phyloP scores from a whole-genome alignment of 2,888 invertebrate genomes.

The Cistogaster globosa region DNA sequence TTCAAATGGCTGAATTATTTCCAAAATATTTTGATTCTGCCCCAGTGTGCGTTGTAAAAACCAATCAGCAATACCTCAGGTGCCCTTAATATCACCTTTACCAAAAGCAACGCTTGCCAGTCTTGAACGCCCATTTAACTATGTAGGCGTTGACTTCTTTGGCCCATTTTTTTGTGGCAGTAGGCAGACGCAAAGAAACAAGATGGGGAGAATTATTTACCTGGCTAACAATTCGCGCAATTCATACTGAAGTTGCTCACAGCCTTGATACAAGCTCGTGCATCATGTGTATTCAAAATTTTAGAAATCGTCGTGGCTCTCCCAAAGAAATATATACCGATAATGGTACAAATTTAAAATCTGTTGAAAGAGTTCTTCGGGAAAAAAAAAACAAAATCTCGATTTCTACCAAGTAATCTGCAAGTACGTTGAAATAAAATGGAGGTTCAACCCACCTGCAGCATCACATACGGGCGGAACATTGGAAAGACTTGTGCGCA shows the following conservation, averaged over 20 bases:
- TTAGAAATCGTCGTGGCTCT: slow-evolving; percentile 22
- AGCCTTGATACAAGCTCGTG: slow-evolving; percentile 39
- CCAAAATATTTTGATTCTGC: too few species aligned
- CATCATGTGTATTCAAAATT: slow-evolving; percentile 24
- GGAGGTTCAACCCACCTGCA: too few species aligned
- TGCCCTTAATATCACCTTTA: slow-evolving; percentile 67
- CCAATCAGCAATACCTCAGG: neutral
- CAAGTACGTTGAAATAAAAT: too few species aligned
- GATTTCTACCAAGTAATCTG: too few species aligned
- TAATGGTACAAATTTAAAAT: slow-evolving; percentile 20
- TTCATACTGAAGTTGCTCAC: slow-evolving; percentile 66
- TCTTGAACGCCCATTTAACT: slow-evolving; percentile 63
- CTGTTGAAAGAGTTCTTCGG: neutral
- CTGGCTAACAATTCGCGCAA: slow-evolving; percentile 61
- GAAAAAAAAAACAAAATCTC: too few species aligned
- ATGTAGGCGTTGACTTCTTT: neutral
- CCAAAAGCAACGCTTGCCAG: slow-evolving; percentile 59
- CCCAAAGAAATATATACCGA: slow-evolving; percentile 18
- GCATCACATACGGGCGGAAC: too few species aligned
- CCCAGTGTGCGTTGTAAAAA: neutral
- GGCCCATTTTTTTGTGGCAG: neutral
- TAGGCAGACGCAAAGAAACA: neutral
- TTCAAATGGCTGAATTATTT: too few species aligned
- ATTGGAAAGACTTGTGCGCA: neutral
- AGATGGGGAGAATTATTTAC: neutral